Conservation (phyloP, 2,113 vertebrate genomes). For the Poeciliopsis retropinna region DNA sequence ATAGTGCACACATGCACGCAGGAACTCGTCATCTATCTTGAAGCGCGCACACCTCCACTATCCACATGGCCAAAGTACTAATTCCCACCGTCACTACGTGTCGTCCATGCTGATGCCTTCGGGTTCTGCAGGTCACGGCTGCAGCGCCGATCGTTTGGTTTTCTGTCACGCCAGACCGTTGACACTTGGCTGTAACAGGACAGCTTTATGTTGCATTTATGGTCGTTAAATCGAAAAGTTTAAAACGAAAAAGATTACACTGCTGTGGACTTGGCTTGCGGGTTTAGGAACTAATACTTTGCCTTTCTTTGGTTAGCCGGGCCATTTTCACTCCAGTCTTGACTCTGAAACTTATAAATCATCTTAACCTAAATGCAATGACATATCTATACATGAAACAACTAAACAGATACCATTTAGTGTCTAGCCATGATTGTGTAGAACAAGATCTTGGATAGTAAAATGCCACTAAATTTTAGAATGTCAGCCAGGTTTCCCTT, state of each 20-base stretch:
- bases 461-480: too few species aligned
- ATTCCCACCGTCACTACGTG: slow-evolving; percentile 54
- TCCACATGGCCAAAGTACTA: slow-evolving; percentile 67
- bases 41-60: slow-evolving; percentile 53
- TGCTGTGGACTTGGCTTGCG: neutral
- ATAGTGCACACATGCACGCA: slow-evolving; percentile 34
- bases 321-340: too few species aligned
- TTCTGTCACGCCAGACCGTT: slow-evolving; percentile 54
- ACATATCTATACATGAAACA: too few species aligned
- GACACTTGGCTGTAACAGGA: slow-evolving; percentile 13
- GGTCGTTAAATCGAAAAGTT: slow-evolving; percentile 25
- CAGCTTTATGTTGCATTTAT: slow-evolving; percentile 6
- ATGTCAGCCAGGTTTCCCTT: too few species aligned
- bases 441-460: too few species aligned
- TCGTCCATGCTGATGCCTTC: slow-evolving; percentile 47
- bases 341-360: too few species aligned
- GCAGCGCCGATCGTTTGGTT: slow-evolving; percentile 34
- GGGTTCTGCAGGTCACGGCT: slow-evolving; percentile 52
- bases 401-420: too few species aligned
- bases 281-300: too few species aligned
- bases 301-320: too few species aligned
- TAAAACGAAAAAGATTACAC: neutral
- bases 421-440: too few species aligned
- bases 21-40: slow-evolving; percentile 56
- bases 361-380: too few species aligned